Percentiles rank a stretch among this genome's conserved stretches.
These are phyloP conservation scores for Leucania comma DNA, from an alignment of 2,888 invertebrate genomes.

Conservation along the genomic window DNA sequence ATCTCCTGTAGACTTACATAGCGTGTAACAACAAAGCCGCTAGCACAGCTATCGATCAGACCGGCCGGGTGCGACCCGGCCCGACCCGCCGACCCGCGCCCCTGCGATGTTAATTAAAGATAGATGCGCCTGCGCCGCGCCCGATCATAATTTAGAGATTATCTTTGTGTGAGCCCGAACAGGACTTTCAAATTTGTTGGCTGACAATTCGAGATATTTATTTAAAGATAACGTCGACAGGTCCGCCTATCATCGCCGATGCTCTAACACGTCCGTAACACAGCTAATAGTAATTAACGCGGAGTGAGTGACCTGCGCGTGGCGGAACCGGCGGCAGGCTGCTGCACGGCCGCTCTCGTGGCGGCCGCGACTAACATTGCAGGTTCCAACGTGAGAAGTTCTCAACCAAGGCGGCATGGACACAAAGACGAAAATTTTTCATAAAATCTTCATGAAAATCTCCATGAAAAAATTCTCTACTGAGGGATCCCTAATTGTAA, in stretches of 20 bases:
- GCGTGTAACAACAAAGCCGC: not conserved
- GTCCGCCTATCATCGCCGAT: slow-evolving; percentile 33
- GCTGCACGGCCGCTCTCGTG: slow-evolving; percentile 11
- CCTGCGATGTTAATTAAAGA: slow-evolving; percentile 83
- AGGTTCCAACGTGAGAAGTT: not conserved
- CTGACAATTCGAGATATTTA: slow-evolving; percentile 76
- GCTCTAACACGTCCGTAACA: slow-evolving; percentile 23
- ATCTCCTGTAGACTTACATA: slow-evolving; percentile 6
- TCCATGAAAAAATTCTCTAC: not conserved
- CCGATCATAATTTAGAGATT: slow-evolving; percentile 73
- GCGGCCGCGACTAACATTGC: not conserved
- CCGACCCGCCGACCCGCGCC: slow-evolving; percentile 19
- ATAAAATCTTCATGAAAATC: too few species aligned
- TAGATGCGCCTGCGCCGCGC: slow-evolving; percentile 70
- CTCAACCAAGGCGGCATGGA: not conserved
- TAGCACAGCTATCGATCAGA: slow-evolving; percentile 72
- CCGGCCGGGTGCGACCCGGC: slow-evolving; percentile 6
- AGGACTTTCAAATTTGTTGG: slow-evolving; percentile 80
- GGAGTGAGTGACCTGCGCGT: slow-evolving; percentile 51
- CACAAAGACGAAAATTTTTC: too few species aligned
- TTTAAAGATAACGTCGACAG: slow-evolving; percentile 72
- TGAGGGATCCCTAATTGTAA: not conserved
- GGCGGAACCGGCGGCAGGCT: not conserved
- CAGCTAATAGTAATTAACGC: slow-evolving; percentile 31
- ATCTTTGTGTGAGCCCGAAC: slow-evolving; percentile 70